phyloP scores from a whole-genome alignment of 2,797 vertebrate species.

The Merluccius polli region DNA sequence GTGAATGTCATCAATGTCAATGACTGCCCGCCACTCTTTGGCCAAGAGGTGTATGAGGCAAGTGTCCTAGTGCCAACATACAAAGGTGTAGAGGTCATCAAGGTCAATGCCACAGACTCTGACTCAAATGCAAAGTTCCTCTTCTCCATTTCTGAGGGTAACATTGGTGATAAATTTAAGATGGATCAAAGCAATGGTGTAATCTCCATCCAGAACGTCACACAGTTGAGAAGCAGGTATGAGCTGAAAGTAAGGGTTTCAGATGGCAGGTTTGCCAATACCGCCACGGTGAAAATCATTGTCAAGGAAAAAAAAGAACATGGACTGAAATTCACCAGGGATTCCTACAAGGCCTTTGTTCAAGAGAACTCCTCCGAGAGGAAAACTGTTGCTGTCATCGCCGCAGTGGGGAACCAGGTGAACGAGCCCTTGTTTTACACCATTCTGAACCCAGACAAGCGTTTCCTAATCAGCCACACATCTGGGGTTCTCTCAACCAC shows the following conservation, averaged over 20 bases:
- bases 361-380: conserved; percentile 86
- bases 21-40: conserved; percentile 89
- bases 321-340: conserved; percentile 86
- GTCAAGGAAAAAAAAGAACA: conserved; percentile 90
- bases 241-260: conserved; percentile 89
- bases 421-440: conserved; percentile 92
- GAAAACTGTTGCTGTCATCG: conserved; percentile 85
- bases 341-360: conserved; percentile 81
- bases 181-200: conserved; percentile 79
- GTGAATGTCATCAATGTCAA: conserved; percentile 90
- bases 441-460: conserved; percentile 91
- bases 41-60: conserved; percentile 81
- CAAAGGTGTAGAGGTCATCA: conserved; percentile 85
- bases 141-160: conserved; percentile 92
- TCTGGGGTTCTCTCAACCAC: conserved; percentile 94
- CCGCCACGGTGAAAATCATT: conserved; percentile 84
- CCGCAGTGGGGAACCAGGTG: conserved; percentile 87
- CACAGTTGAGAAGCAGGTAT: conserved; percentile 91
- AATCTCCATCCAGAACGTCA: conserved; percentile 88
- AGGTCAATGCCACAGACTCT: conserved; percentile 84
- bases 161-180: conserved; percentile 94
- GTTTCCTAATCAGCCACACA: conserved; percentile 88
- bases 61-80: conserved; percentile 87
- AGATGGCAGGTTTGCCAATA: conserved; percentile 86
- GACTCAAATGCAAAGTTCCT: conserved; percentile 91